Evolutionary conservation across 2,113 vertebrate genomes (phyloP), one percentile per base, ranked within the genome.

Genomic region (Sula dactylatra): DNA sequence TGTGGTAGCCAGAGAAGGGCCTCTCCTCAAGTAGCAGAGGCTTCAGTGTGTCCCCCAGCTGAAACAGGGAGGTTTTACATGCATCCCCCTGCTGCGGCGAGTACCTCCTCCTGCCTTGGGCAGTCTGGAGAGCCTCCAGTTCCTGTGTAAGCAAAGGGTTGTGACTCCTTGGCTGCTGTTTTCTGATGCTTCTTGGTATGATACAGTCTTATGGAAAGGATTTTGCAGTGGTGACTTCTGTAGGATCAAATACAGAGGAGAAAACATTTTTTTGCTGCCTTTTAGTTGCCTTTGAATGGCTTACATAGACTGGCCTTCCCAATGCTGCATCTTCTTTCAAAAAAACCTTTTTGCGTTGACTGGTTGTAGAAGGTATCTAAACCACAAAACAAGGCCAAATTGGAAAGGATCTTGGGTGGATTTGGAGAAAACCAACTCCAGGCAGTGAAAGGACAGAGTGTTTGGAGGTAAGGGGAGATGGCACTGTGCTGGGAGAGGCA

Each of bases 1-100:
- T 1, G 31, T 36, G 13, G 5, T 4, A 16, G 18, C 38, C n/a
- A 8, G 32, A 22, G 70, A 38, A 26, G 21, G 2, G 11, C 18
- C 22, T 54, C 19, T 5, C 7, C 34, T 7, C 3, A 11, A 32
- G 32, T 3, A 31, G 22, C 50, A 66, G 24, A 22, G 31, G 24
- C 25, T 58, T 49, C 42, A 0, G 11, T 20, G 20, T 56, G n/a
- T 13, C 15, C 14, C 9, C 18, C 24, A 59, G 73, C 44, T 84
- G 52, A n/a, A n/a, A 16, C 1, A 1, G 29, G 31, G 61, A 27
- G 11, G 16, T 6, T 80, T 69, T 38, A 16, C 2, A 2, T 20
- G 1, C 18, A 5, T 59, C 44, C 29, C 14, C 14, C 4, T 9
- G 7, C 2, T 0, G 11, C 3, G 15, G 8, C 1, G 21, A 29